Evolutionary conservation across 2,797 vertebrate species (phyloP).

Genomic region (Kryptopterus vitreolus): DNA sequence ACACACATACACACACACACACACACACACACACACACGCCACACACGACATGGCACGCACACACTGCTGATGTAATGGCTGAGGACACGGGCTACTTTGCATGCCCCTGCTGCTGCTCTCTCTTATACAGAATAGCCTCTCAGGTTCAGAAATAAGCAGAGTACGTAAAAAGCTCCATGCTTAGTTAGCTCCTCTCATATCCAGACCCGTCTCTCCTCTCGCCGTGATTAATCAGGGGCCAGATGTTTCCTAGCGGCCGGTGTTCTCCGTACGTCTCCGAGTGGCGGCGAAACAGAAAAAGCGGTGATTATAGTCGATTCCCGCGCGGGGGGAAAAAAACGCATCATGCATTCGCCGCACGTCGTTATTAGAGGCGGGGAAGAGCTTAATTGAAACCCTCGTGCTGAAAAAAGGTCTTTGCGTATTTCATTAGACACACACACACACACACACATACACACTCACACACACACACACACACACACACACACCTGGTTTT

Average conservation of each 20-base stretch:
- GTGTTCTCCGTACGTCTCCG: neutral
- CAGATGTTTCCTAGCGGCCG: conserved; percentile 29
- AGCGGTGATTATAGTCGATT: conserved; percentile 4
- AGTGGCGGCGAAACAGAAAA: conserved; percentile 13
- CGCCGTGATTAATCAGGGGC: conserved; percentile 15
- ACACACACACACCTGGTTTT: conserved; percentile 51
- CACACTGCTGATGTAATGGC: conserved; percentile 37
- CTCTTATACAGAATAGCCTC: too few relatives aligned
- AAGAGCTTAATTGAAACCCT: conserved; percentile 68
- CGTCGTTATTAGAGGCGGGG: conserved; percentile 54
- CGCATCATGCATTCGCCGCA: conserved; percentile 68
- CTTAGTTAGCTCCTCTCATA: conserved; percentile 33
- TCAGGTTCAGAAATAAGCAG: too few relatives aligned
- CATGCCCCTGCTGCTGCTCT: conserved; percentile 54
- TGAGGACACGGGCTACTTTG: conserved; percentile 50
- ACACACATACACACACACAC: conserved; percentile 31
- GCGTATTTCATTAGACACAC: conserved; percentile 65
- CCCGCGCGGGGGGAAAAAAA: conserved; percentile 47
- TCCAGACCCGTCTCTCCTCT: conserved; percentile 18
- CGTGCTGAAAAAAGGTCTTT: conserved; percentile 45
- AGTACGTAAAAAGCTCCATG: conserved; percentile 30
- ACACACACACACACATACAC: too few relatives aligned
- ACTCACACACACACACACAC: too few relatives aligned
- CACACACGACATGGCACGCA: too few relatives aligned
- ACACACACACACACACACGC: neutral